Evolutionary conservation across 2,888 invertebrate genomes (phyloP), one percentile per base, ranked within the genome.

Genomic region (Trachelus stipa): DNA sequence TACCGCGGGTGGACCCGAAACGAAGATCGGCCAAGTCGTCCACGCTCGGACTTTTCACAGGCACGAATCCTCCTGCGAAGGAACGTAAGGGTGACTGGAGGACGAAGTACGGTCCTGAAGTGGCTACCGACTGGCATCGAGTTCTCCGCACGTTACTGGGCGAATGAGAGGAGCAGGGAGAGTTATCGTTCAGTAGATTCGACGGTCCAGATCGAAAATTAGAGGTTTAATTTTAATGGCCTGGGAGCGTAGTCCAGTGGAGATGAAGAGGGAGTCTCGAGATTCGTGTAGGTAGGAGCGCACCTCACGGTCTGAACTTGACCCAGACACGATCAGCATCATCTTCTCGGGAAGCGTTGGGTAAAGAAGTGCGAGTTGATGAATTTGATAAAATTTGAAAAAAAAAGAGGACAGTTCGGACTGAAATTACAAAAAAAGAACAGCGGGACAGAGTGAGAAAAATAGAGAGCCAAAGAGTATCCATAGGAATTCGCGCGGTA

Each of bases 161-260:
- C 12, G 71, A 34, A 15, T 2, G 33, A 31, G 33, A 31, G 34
- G 9, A 33, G 71, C 71, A 71, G 71, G 33, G 31, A 12, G 33
- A 33, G 33, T 4, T 71, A 71, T 71, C 71, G 71, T 15, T 30
- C 33, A 31, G 71, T 71, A 31, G 12, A 71, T 31, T 71, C 15
- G 71, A 71, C 12, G 71, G 71, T 71, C 31, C 31, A 71, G 71
- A 30, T 79, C 79, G 79, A 78, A 81, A 81, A 81, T 81, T 81
- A 73, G 79, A 73, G 78, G 75, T 79, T 81, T 79, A 79, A 78
- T 81, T 79, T 81, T 79, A 81, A 81, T 77, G 81, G 81, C 68
- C 78, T 73, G 81, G 73, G 81, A 79, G 75, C 79, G 79, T 68
- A 31, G 30, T 71, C 3, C 9, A 15, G 69, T 33, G 69, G 30